phyloP scores from a whole-genome alignment of 2,888 invertebrate genomes.

The Drosophila subsilvestris region DNA sequence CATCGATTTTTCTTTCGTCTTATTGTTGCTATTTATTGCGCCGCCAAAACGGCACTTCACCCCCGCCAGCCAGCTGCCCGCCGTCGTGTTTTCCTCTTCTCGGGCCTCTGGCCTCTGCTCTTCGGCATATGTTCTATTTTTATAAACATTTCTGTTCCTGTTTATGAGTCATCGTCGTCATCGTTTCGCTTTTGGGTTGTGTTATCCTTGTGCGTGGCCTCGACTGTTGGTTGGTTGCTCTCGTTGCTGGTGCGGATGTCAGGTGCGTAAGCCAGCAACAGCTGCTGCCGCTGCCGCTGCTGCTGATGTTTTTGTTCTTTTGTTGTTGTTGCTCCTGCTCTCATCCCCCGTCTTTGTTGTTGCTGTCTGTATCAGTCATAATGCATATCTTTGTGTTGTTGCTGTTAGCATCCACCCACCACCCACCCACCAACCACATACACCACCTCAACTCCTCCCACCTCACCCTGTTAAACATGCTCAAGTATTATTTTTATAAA shows the following conservation, averaged over 20 bases:
- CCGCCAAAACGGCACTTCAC: slow-evolving; percentile 58
- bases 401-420: slow-evolving; percentile 18
- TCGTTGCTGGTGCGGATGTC: slow-evolving; percentile 48
- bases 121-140: slow-evolving; percentile 79
- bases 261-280: slow-evolving; percentile 61
- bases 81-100: slow-evolving; percentile 14
- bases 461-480: slow-evolving; percentile 37
- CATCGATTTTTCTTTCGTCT: slow-evolving; percentile 76
- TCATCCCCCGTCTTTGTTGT: slow-evolving; percentile 10
- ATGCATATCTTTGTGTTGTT: slow-evolving; percentile 4
- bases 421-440: slow-evolving; percentile 10
- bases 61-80: slow-evolving; percentile 39
- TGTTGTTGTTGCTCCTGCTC: not conserved
- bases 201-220: slow-evolving; percentile 74
- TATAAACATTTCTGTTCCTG: slow-evolving; percentile 63
- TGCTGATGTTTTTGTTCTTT: slow-evolving; percentile 5
- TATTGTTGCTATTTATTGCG: slow-evolving; percentile 79
- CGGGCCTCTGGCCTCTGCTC: slow-evolving; percentile 27
- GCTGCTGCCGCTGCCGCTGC: no score
- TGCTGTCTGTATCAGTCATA: slow-evolving; percentile 29
- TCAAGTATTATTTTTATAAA: slow-evolving; percentile 72
- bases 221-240: slow-evolving; percentile 44
- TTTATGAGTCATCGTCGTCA: slow-evolving; percentile 67
- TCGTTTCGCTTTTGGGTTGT: slow-evolving; percentile 53
- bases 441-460: slow-evolving; percentile 2